Conservation (phyloP, 1,140 invertebrate genomes). For the Melitaea cinxia region DNA sequence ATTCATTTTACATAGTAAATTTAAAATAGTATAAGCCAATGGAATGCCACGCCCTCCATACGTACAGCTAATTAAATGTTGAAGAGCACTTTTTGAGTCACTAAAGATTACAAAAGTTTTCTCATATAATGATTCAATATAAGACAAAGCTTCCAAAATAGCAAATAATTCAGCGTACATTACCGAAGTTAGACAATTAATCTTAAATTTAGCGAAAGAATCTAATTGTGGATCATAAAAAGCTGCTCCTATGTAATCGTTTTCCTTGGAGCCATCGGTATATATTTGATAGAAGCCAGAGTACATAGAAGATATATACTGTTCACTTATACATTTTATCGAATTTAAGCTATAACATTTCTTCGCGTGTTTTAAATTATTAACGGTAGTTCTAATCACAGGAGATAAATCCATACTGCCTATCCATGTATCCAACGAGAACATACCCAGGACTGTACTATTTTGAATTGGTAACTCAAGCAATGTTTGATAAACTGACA, state of each 20-base stretch:
- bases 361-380: no score
- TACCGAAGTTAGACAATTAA: background rate
- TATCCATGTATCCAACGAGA: background rate
- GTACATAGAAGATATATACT: no score
- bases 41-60: background rate
- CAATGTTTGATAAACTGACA: background rate
- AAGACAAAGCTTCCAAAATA: background rate
- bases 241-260: background rate
- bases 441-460: background rate
- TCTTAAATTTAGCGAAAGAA: background rate
- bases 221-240: background rate
- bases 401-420: background rate
- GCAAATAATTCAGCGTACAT: slow-evolving; percentile 1
- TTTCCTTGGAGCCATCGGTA: background rate
- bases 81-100: background rate
- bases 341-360: no score
- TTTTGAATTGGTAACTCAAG: background rate
- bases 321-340: no score
- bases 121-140: background rate
- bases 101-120: background rate
- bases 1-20: background rate
- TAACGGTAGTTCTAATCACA: no score
- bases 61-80: no score
- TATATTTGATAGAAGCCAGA: background rate
- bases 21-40: background rate